These are phyloP conservation scores for Chrysoperla carnea DNA, from an alignment of 1,140 invertebrate genomes.

Conservation along the genomic window DNA sequence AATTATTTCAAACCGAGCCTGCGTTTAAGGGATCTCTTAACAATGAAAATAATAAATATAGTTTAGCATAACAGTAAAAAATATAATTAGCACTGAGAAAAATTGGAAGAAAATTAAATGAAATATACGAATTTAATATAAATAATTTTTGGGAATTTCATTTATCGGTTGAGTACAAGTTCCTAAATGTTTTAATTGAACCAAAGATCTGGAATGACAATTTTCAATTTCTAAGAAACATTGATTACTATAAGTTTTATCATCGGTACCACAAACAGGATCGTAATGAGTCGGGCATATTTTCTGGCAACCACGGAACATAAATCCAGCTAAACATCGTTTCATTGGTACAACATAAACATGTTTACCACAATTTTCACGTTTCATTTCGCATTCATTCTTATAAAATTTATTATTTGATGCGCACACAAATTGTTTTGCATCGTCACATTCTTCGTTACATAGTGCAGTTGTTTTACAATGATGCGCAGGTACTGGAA, in stretches of 20 bases:
- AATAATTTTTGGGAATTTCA: constrained; percentile 45
- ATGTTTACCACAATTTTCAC: constrained; percentile 80
- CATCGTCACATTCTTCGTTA: constrained; percentile 52
- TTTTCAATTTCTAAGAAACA: constrained; percentile 85
- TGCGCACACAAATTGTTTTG: constrained; percentile 71
- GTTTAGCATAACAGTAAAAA: background rate
- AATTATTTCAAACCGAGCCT: no score
- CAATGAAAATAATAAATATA: no score
- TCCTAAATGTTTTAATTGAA: constrained; percentile 43
- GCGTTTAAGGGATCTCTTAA: no score
- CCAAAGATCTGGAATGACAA: constrained; percentile 55
- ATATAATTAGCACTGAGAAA: background rate
- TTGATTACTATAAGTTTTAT: constrained; percentile 78
- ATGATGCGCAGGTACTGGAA: constrained; percentile 56
- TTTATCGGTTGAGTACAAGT: constrained; percentile 48
- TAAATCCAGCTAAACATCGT: constrained; percentile 62
- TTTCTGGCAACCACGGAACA: constrained; percentile 67
- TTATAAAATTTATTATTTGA: constrained; percentile 83
- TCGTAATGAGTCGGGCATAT: constrained; percentile 74
- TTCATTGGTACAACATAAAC: constrained; percentile 75
- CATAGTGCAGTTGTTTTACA: constrained; percentile 69
- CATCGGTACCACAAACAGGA: constrained; percentile 77
- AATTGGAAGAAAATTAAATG: background rate
- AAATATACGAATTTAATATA: constrained; percentile 27
- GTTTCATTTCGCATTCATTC: constrained; percentile 85